Evolutionary conservation across 1,140 invertebrate genomes (phyloP).

Genomic region (Melanaphis sacchari): DNA sequence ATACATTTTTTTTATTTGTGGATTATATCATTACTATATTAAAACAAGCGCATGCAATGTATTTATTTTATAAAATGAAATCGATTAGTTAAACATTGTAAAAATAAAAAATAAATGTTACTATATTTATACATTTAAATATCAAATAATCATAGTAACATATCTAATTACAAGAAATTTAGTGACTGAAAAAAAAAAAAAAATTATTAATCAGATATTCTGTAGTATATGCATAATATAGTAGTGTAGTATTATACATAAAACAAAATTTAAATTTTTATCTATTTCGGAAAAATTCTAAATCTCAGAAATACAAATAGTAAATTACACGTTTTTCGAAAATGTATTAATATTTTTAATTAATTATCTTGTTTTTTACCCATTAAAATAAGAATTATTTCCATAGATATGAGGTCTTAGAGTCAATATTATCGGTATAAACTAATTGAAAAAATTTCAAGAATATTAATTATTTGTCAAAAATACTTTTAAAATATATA

Average conservation of each 20-base stretch:
- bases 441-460: neutral
- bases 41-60: neutral
- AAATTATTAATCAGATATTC: no score
- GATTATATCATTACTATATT: neutral
- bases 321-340: neutral
- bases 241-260: no score
- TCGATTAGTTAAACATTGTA: neutral
- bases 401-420: neutral
- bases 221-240: no score
- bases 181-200: no score
- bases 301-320: neutral
- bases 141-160: neutral
- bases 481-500: neutral
- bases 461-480: neutral
- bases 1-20: neutral
- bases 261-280: neutral
- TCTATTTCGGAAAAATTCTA: neutral
- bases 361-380: neutral
- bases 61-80: neutral
- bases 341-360: neutral
- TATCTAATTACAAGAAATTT: neutral
- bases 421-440: neutral
- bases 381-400: neutral
- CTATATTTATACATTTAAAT: neutral
- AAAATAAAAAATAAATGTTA: neutral